Base-by-base conservation (phyloP, 2,888 invertebrate species). In the Pammene fasciana region DNA sequence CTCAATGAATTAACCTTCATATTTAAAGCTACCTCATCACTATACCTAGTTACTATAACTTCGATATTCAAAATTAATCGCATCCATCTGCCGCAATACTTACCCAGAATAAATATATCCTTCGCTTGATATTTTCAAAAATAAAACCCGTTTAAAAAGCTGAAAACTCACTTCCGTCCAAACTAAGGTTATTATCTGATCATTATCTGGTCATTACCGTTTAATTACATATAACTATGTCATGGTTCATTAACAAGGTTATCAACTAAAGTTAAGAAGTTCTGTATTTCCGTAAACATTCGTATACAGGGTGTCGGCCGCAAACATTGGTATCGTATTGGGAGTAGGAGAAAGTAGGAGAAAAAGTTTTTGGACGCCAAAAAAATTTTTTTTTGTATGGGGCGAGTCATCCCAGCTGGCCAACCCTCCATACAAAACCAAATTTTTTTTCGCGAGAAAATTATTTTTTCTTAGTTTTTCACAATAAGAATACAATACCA, bases 241-340 rank as follows among this genome's bases (percentile, higher is more conserved):
- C 61, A 61, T 50, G 62, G 62, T n/a, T 52, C n/a, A 26, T n/a
- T n/a, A 52, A 26, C 50, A 62, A 62, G 62, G 62, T 3, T 52
- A 50, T 13, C 62, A 38, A 62, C 62, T 10, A 16, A 26, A 26
- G 26, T 26, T 26, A 26, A 26, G 4, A 26, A 26, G 26, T 26
- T 26, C 4, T 26, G 26, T 26, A 50, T 14, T 62, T 41, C 50
- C 62, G 62, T 38, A 48, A 41, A 52, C 18, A 38, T 26, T 4
- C 38, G 8, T 38, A 4, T 26, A n/a, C n/a, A n/a, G n/a, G n/a
- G n/a, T n/a, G n/a, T n/a, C n/a, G n/a, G n/a, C n/a, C n/a, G n/a
- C n/a, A n/a, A n/a, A n/a, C n/a, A n/a, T n/a, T n/a, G n/a, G n/a
- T n/a, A n/a, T n/a, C n/a, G n/a, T n/a, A n/a, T n/a, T n/a, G n/a